Base-by-base conservation (phyloP, 2,113 vertebrate species). In the Apistogramma diplotaenia region DNA sequence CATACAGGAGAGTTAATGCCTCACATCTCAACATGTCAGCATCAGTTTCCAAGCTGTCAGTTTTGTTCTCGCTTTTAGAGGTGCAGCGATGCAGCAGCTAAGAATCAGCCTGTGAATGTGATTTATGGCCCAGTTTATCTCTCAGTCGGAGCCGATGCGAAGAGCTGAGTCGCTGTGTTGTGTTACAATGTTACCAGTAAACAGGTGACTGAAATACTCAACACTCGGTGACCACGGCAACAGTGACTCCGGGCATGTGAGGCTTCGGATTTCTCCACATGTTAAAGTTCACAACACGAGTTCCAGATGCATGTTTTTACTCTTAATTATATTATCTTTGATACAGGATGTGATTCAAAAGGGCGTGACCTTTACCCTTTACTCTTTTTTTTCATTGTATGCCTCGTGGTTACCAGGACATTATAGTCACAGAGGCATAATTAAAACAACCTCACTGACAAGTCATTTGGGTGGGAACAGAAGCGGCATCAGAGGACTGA, bases 401-500 rank as follows among this genome's bases (percentile, higher is more conserved):
- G 18, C 23, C 0, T 0, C 1, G 2, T 1, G 15, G n/a, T 1
- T 11, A 33, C 27, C 12, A 16, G 6, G 29, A 49, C 8, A 6
- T 13, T 0, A 4, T 51, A 51, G 27, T 70, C 16, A 49, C 6
- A 51, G 23, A 25, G 43, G 23, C 9, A 2, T 18, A 71, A 81
- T 74, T 21, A 65, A 65, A 80, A 56, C 65, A 0, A 53, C 51
- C 35, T 75, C 76, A 82, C 85, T 79, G 89, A 87, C 80, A 21
- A 83, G 74, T 73, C 70, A 74, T 81, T 85, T 79, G 88, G 51
- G 49, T 53, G 40, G 73, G 81, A 87, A 88, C 78, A 49, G 89
- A 90, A 73, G 60, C 74, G 78, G 55, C 54, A 56, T 84, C 88
- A 88, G 89, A 74, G 70, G 84, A 80, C 23, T 81, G 84, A 75